Conservation (phyloP, 2,888 invertebrate species). For the Ernsta delagoae region DNA sequence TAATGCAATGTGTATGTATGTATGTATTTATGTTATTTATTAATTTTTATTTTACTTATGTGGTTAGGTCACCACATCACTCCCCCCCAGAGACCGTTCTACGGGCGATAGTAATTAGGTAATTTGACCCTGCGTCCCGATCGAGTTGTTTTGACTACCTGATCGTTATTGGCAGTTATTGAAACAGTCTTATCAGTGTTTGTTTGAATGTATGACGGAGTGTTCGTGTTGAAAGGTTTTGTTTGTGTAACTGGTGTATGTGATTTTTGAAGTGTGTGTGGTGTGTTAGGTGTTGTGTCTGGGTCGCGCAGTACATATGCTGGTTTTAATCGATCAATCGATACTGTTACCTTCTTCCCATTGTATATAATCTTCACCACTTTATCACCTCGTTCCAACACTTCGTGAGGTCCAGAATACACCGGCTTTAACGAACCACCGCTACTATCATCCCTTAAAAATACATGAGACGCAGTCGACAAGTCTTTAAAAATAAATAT, state of each 20-base stretch:
- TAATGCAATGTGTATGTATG: too few relatives aligned
- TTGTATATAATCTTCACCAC: slow-evolving; percentile 42
- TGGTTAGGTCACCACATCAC: slow-evolving; percentile 8
- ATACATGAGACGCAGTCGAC: slow-evolving; percentile 40
- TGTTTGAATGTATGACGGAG: too few relatives aligned
- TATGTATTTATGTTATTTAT: too few relatives aligned
- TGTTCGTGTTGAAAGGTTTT: background rate
- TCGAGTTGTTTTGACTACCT: background rate
- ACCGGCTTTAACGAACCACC: slow-evolving; percentile 45
- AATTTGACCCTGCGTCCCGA: slow-evolving; percentile 16
- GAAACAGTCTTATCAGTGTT: too few relatives aligned
- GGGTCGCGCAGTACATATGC: slow-evolving; percentile 37
- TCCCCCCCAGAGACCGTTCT: slow-evolving; percentile 21
- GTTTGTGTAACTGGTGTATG: background rate
- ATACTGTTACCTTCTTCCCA: slow-evolving; percentile 43
- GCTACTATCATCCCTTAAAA: slow-evolving; percentile 45
- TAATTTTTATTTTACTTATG: background rate
- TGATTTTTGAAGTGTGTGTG: background rate
- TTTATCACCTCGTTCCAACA: slow-evolving; percentile 43
- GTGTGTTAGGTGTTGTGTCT: background rate
- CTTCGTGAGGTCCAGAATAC: slow-evolving; percentile 47
- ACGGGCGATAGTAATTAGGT: slow-evolving; percentile 19
- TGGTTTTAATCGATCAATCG: slow-evolving; percentile 47
- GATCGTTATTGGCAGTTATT: too few relatives aligned
- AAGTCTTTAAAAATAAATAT: background rate